These are phyloP conservation scores for Staurois parvus DNA, from an alignment of 2,797 vertebrate genomes.

Conservation along the genomic window DNA sequence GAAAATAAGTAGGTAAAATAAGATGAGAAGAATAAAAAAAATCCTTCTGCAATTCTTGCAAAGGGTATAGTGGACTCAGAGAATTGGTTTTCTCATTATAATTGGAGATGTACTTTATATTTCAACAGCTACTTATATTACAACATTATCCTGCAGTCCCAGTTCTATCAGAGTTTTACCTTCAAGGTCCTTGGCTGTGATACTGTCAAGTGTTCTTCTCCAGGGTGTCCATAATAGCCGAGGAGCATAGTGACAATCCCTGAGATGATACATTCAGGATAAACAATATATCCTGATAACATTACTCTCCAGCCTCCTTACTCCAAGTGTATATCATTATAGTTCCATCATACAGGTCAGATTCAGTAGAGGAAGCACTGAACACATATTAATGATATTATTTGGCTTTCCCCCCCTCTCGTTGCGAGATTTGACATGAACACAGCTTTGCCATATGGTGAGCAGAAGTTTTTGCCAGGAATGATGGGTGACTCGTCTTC, in stretches of 20 bases:
- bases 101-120: too few species aligned
- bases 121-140: too few species aligned
- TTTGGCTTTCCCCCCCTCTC: not conserved
- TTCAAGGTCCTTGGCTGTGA: not conserved
- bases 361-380: slow-evolving; percentile 22
- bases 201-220: not conserved
- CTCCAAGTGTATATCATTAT: slow-evolving; percentile 12
- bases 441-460: slow-evolving; percentile 42
- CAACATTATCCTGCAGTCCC: too few species aligned
- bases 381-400: slow-evolving; percentile 28
- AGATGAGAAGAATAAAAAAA: too few species aligned
- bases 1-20: too few species aligned
- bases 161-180: not conserved
- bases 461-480: slow-evolving; percentile 38
- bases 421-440: slow-evolving; percentile 23
- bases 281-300: slow-evolving; percentile 1
- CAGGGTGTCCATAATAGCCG: not conserved
- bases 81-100: too few species aligned
- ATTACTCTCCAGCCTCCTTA: slow-evolving; percentile 5
- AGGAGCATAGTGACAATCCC: not conserved
- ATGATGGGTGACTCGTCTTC: slow-evolving; percentile 32
- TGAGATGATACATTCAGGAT: not conserved
- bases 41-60: too few species aligned
- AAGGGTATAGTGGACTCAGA: too few species aligned
- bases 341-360: slow-evolving; percentile 19